These are phyloP conservation scores for Polyommatus iphigenia DNA, from an alignment of 2,888 invertebrate species.

Conservation along the genomic window DNA sequence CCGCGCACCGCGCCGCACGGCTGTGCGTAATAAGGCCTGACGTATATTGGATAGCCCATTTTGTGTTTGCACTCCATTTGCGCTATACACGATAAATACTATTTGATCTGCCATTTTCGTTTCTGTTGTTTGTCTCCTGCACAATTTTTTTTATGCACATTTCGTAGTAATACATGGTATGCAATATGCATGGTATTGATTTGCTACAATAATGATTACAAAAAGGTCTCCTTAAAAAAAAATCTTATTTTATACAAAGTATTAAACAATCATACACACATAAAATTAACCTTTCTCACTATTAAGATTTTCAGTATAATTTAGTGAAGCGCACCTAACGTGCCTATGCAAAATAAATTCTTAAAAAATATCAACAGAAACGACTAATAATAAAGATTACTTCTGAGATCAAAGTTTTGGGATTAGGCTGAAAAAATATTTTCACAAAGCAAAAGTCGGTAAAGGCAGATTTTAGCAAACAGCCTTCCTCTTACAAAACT, in stretches of 20 bases:
- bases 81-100: conserved; percentile 9
- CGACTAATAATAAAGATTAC: neutral
- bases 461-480: conserved; percentile 9
- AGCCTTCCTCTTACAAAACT: conserved; percentile 21
- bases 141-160: no score
- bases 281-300: neutral
- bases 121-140: neutral
- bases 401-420: conserved; percentile 2
- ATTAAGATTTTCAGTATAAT: neutral
- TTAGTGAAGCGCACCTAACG: neutral
- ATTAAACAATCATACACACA: no score
- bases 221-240: no score
- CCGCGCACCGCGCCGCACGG: neutral
- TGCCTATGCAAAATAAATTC: neutral
- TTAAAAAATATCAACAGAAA: neutral
- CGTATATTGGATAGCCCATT: conserved; percentile 29
- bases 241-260: no score
- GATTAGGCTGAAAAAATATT: neutral
- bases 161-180: no score
- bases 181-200: no score
- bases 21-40: conserved; percentile 26
- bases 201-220: no score
- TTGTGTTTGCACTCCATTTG: conserved; percentile 32
- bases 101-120: conserved; percentile 1
- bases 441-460: neutral